Conservation (phyloP, 2,797 vertebrate genomes). For the Fundulus diaphanus region DNA sequence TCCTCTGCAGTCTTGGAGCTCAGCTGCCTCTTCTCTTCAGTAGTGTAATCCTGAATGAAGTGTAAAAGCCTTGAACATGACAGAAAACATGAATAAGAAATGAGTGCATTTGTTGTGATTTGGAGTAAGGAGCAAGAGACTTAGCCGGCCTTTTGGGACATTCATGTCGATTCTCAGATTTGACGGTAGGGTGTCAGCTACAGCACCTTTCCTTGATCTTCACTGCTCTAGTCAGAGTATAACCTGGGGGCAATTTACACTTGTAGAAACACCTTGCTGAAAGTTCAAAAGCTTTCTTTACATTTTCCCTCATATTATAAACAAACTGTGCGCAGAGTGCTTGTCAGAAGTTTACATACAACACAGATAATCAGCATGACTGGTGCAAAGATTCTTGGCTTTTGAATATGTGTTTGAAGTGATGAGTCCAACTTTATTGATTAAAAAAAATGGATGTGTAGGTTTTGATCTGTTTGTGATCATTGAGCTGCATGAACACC, state of each 20-base stretch:
- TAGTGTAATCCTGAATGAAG: slow-evolving; percentile 53
- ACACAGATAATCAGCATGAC: not conserved
- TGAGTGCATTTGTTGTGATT: slow-evolving; percentile 60
- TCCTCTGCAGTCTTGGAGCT: slow-evolving; percentile 17
- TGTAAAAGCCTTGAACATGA: slow-evolving; percentile 49
- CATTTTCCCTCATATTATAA: not conserved
- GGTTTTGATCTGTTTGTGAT: not conserved
- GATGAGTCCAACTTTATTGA: not conserved
- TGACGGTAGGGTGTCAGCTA: slow-evolving; percentile 33
- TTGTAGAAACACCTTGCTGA: slow-evolving; percentile 17
- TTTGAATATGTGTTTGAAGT: not conserved
- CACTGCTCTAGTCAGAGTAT: slow-evolving; percentile 27
- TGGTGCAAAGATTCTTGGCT: not conserved
- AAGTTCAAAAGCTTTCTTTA: slow-evolving; percentile 20
- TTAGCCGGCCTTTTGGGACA: slow-evolving; percentile 48
- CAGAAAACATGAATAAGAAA: slow-evolving; percentile 56
- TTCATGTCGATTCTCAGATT: slow-evolving; percentile 46
- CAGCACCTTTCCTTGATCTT: slow-evolving; percentile 26
- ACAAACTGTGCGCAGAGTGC: not conserved
- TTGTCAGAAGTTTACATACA: not conserved
- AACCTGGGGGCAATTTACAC: slow-evolving; percentile 28
- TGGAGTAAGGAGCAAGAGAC: slow-evolving; percentile 28
- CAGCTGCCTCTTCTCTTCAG: slow-evolving; percentile 19
- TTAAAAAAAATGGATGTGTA: not conserved
- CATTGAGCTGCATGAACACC: not conserved